These are phyloP conservation scores for Todus mexicanus DNA, from an alignment of 2,797 vertebrate genomes.

Conservation along the genomic window DNA sequence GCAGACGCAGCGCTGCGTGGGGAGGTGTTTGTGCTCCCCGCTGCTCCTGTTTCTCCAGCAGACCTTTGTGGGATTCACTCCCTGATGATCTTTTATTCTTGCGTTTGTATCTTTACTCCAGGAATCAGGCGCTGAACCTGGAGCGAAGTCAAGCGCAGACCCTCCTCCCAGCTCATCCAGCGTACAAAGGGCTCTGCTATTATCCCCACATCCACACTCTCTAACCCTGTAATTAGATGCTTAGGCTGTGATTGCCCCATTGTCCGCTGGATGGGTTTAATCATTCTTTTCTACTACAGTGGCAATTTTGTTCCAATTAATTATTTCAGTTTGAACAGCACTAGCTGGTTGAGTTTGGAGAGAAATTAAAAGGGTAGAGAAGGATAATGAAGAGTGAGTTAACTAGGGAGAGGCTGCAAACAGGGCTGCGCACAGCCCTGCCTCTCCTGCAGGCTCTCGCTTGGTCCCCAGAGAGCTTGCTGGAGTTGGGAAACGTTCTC, in stretches of 20 bases:
- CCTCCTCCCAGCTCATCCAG: not conserved
- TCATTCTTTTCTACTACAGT: conserved; percentile 68
- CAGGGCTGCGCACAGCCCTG: not conserved
- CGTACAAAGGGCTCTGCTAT: conserved; percentile 31
- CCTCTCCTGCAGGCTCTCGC: not conserved
- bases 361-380: conserved; percentile 62
- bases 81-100: not conserved
- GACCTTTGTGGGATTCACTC: not conserved
- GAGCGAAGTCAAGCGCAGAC: not conserved
- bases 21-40: not conserved
- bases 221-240: conserved; percentile 64
- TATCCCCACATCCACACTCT: conserved; percentile 36
- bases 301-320: conserved; percentile 72
- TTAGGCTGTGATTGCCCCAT: conserved; percentile 69
- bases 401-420: not conserved
- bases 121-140: not conserved
- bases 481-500: not conserved
- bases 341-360: conserved; percentile 64
- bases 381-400: conserved; percentile 55
- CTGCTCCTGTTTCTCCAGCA: not conserved
- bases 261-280: conserved; percentile 68
- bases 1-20: fast-evolving
- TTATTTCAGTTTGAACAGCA: conserved; percentile 66
- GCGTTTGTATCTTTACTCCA: not conserved
- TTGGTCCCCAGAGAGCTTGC: not conserved